Evolutionary conservation across 1,140 invertebrate species (phyloP).

Genomic region (Trialeurodes vaporariorum): DNA sequence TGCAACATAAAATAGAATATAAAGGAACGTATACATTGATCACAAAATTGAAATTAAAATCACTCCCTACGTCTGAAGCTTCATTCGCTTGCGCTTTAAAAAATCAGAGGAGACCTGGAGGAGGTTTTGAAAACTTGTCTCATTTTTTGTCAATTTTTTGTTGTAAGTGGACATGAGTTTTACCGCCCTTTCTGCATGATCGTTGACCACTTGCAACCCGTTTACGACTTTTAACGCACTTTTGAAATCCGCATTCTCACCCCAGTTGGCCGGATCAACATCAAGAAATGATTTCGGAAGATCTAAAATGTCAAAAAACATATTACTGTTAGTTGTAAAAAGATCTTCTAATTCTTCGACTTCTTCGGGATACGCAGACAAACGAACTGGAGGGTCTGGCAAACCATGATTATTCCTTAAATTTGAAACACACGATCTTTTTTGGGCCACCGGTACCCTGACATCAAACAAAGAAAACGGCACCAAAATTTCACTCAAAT

Average conservation of each 20-base stretch:
- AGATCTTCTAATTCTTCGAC: not conserved
- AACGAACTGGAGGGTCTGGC: not conserved
- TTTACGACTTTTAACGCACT: not conserved
- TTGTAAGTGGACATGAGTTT: not conserved
- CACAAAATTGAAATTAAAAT: too few relatives aligned
- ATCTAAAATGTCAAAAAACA: not conserved
- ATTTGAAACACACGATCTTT: not conserved
- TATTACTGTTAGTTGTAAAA: not conserved
- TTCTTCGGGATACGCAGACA: not conserved
- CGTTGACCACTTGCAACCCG: not conserved
- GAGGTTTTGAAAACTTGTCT: not conserved
- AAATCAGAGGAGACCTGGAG: not conserved
- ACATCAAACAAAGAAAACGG: slow-evolving; percentile 30
- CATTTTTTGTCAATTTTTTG: not conserved
- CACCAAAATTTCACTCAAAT: slow-evolving; percentile 25
- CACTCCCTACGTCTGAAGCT: too few relatives aligned
- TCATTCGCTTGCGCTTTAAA: too few relatives aligned
- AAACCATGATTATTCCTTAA: not conserved
- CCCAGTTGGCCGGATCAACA: not conserved
- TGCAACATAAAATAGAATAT: too few relatives aligned
- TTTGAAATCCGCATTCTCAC: not conserved
- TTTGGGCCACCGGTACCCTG: slow-evolving; percentile 17
- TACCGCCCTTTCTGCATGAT: not conserved
- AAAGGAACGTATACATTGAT: too few relatives aligned
- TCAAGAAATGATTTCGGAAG: not conserved